Evolutionary conservation across 2,888 invertebrate genomes (phyloP).

Genomic region (Tetragonisca angustula): DNA sequence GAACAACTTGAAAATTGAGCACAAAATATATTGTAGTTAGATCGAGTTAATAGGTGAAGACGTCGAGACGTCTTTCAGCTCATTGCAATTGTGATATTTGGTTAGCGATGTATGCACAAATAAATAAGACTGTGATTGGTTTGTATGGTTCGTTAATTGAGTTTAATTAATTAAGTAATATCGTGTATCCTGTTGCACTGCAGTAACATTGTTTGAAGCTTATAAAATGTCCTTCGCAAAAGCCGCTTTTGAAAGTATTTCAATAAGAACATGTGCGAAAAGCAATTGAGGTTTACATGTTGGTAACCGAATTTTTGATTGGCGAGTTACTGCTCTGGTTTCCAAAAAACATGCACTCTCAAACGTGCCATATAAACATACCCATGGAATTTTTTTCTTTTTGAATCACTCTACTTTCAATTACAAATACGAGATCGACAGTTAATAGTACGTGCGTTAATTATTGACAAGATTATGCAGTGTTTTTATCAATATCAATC

Average conservation of each 20-base stretch:
- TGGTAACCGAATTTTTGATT: conserved; percentile 22
- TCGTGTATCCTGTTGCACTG: background rate
- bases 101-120: conserved; percentile 9
- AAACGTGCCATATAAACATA: background rate
- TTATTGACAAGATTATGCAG: conserved; percentile 7
- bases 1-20: conserved; percentile 31
- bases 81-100: background rate
- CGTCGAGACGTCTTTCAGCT: background rate
- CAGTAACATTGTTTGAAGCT: background rate
- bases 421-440: background rate
- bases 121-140: conserved; percentile 4
- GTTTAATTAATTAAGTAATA: background rate
- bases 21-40: conserved; percentile 34
- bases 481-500: background rate
- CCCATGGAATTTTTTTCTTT: conserved; percentile 1
- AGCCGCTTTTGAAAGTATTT: background rate
- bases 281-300: background rate
- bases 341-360: conserved; percentile 19
- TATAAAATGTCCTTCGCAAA: background rate
- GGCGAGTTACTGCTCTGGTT: conserved; percentile 7
- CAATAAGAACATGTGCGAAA: background rate
- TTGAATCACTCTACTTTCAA: background rate
- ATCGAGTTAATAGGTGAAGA: conserved; percentile 4
- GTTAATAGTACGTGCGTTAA: background rate
- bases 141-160: background rate